Conservation (phyloP, 2,113 vertebrate genomes). For the Leuciscus idus region DNA sequence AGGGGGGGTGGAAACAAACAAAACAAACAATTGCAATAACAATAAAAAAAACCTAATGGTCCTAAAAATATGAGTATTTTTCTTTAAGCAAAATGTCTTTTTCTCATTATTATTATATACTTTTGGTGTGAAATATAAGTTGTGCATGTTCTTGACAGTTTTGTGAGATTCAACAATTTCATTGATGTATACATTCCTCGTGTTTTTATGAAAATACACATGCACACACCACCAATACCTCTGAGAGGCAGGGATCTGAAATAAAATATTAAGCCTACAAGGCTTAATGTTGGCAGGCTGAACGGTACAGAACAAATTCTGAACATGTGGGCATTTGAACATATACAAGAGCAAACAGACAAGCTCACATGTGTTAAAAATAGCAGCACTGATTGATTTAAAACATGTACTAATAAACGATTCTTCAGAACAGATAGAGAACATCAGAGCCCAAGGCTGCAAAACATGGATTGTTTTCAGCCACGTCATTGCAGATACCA, state of each 20-base stretch:
- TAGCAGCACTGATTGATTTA: not conserved
- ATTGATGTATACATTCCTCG: no score
- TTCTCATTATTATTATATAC: not conserved
- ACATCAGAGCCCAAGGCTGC: not conserved
- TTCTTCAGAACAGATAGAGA: not conserved
- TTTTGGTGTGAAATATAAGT: not conserved
- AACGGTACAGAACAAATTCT: not conserved
- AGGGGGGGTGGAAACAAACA: no score
- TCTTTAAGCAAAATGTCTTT: not conserved
- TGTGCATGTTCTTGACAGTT: not conserved
- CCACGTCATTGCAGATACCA: not conserved
- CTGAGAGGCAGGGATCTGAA: not conserved
- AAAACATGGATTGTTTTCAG: conserved; percentile 20
- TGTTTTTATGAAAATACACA: not conserved
- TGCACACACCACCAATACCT: not conserved
- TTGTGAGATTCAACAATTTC: not conserved
- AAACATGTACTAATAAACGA: conserved; percentile 22
- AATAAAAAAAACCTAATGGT: not conserved
- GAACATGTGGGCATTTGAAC: not conserved
- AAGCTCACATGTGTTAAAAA: not conserved
- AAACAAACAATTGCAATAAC: no score
- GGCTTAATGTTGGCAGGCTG: not conserved
- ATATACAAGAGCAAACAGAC: not conserved
- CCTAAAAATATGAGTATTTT: not conserved
- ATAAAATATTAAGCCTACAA: not conserved